These are phyloP conservation scores for Lathamus discolor DNA, from an alignment of 2,113 vertebrate species.

Conservation along the genomic window DNA sequence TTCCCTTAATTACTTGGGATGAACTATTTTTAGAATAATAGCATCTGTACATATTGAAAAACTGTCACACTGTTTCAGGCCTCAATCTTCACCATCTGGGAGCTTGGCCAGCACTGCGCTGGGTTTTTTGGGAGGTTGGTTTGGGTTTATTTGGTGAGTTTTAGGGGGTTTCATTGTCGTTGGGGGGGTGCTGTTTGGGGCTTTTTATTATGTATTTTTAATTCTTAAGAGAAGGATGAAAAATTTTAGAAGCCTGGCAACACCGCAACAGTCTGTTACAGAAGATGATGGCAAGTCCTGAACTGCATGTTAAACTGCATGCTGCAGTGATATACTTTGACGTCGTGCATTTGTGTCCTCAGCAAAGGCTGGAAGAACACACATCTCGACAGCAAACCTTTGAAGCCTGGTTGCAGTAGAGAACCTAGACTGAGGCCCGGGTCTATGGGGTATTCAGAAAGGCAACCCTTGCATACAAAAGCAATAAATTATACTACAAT, in stretches of 20 bases:
- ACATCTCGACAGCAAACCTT: background rate
- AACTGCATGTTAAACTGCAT: background rate
- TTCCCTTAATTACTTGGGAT: background rate
- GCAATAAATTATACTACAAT: background rate
- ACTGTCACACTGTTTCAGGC: background rate
- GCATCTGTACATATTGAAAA: background rate
- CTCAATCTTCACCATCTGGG: background rate
- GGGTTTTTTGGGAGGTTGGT: background rate
- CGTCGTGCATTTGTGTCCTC: background rate
- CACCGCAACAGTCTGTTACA: background rate
- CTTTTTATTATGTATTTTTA: background rate
- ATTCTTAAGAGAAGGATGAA: background rate
- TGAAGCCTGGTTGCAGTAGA: background rate
- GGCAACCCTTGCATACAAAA: background rate
- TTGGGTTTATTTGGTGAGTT: background rate
- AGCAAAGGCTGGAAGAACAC: background rate
- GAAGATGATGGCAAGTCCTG: background rate
- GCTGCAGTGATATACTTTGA: background rate
- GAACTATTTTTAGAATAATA: conserved; percentile 18
- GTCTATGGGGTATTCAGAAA: background rate
- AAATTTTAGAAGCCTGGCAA: background rate
- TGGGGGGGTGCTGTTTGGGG: too few species aligned
- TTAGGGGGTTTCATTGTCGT: background rate
- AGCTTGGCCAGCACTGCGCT: background rate
- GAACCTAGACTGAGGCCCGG: background rate